Evolutionary conservation across 2,113 vertebrate genomes (phyloP), one percentile per base, ranked within the genome.

Genomic region (Carassius gibelio): DNA sequence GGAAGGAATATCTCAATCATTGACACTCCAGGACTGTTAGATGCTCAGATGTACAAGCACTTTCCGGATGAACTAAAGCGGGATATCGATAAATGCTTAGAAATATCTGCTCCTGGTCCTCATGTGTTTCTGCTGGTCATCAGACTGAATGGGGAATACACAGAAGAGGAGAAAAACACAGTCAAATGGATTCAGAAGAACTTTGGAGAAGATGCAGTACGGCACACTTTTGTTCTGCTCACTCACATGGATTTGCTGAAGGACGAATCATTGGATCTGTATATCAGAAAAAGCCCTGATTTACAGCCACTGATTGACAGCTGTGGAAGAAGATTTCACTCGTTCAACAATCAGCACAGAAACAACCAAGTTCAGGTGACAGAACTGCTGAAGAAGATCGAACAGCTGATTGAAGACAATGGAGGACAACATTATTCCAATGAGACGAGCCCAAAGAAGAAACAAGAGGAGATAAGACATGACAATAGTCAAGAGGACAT

Each of bases 121-220:
- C 90, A 26, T 50, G 48, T 13, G 48, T 50, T 50, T 50, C 3
- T 50, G 10, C 48, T 50, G 48, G 48, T 50, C 62, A 86, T 90
- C 66, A 90, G 71, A 62, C 48, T 90, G 23, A 88, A 86, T 62
- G 52, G 87, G 1, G 87, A 88, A 75, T 84, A 89, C 71, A 92
- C 89, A 0, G 86, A 89, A 1, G 81, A 84, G 1, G 52, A 64
- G n/a, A 23, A 26, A 9, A 2, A 64, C 10, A 64, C 61, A 13
- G n/a, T 64, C 0, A 64, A 26, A 64, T 64, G n/a, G 92, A 92
- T 94, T 91, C 91, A 92, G 89, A 88, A 95, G 15, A 94, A 94
- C 87, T 94, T 95, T 90, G n/a, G 61, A 64, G 61, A 64, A 64
- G 23, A 64, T 2, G 61, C n/a, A 13, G n/a, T 61, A 17, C 0